Evolutionary conservation across 2,113 vertebrate genomes (phyloP).

Genomic region (Thamnophis sirtalis): DNA sequence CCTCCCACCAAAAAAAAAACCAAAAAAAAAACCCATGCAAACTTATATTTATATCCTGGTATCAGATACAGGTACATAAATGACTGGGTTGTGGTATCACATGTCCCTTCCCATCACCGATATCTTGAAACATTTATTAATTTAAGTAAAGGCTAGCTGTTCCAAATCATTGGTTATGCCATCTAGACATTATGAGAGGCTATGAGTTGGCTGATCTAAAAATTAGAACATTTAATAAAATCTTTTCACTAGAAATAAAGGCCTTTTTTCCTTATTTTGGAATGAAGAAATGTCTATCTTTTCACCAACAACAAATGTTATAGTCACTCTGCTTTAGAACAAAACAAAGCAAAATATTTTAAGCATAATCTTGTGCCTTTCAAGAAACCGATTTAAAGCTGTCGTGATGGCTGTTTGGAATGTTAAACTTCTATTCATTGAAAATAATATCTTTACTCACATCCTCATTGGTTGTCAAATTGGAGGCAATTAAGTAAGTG

Average conservation of each 20-base stretch:
- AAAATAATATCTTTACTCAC: conserved; percentile 72
- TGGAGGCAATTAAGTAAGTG: conserved; percentile 94
- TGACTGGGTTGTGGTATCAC: background rate
- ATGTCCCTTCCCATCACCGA: background rate
- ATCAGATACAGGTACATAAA: background rate
- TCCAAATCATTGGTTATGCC: background rate
- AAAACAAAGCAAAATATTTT: background rate
- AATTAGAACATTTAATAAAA: background rate
- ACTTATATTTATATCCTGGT: background rate
- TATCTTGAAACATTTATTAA: background rate
- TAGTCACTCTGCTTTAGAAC: background rate
- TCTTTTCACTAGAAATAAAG: background rate
- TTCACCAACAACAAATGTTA: background rate
- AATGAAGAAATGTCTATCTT: background rate
- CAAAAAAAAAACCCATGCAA: too few species aligned
- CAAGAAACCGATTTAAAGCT: background rate
- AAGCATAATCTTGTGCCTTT: background rate
- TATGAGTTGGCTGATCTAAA: background rate
- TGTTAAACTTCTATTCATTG: background rate
- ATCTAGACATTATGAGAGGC: background rate
- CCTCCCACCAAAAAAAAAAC: background rate
- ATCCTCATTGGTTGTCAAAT: conserved; percentile 95
- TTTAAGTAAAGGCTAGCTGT: background rate
- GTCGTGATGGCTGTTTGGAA: background rate
- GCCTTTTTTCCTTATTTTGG: background rate